Evolutionary conservation across 1,140 invertebrate species (phyloP).

Genomic region (Ceratosolen fusciceps): DNA sequence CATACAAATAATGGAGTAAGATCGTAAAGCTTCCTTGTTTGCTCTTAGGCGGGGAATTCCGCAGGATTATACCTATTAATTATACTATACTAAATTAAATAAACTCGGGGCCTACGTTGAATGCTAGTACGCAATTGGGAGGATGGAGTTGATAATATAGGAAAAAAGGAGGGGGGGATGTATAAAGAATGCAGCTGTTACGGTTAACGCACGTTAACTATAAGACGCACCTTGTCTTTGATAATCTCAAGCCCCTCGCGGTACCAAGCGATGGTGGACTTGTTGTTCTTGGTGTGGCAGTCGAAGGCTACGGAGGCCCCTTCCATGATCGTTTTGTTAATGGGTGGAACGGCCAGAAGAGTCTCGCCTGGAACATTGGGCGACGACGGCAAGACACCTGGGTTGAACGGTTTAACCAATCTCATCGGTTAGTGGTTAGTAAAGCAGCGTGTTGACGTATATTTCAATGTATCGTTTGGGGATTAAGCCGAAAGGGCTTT

Average conservation of each 20-base stretch:
- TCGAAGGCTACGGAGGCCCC: conserved; percentile 86
- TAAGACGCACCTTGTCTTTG: conserved; percentile 72
- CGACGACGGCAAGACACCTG: conserved; percentile 67
- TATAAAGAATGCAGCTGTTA: no score
- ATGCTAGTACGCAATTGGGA: no score
- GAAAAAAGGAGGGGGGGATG: no score
- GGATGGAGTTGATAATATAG: no score
- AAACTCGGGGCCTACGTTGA: no score
- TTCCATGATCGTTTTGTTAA: conserved; percentile 90
- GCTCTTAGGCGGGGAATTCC: no score
- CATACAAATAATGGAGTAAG: no score
- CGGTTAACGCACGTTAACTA: no score
- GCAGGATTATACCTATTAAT: no score
- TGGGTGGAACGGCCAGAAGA: conserved; percentile 85
- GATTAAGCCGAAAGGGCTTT: no score
- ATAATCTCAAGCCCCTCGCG: conserved; percentile 77
- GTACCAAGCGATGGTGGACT: conserved; percentile 78
- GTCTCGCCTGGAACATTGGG: conserved; percentile 82
- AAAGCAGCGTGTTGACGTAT: conserved; percentile 53
- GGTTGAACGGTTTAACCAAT: conserved; percentile 71
- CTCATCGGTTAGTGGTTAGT: conserved; percentile 67
- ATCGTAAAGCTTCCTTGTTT: no score
- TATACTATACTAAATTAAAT: no score
- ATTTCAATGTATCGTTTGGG: not conserved
- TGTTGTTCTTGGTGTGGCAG: conserved; percentile 81